These are phyloP conservation scores for Botia almorhae DNA, from an alignment of 2,797 vertebrate species.

Conservation along the genomic window DNA sequence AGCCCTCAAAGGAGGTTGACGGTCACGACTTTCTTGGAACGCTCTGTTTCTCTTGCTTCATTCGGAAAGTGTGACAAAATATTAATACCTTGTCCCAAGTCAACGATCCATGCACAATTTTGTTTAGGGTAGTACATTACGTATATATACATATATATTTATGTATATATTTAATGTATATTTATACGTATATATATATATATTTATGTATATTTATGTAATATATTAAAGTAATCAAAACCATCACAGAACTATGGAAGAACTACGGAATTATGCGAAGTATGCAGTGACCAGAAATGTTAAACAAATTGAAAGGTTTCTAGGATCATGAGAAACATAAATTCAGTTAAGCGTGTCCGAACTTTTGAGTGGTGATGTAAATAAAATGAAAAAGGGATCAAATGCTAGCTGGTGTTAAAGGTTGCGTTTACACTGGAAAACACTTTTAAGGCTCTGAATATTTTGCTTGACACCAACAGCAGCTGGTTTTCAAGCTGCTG, in stretches of 20 bases:
- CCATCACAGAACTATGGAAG: no score
- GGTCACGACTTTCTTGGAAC: conserved; percentile 51
- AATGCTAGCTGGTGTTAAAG: conserved; percentile 9
- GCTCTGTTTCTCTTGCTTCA: background rate
- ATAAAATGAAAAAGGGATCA: background rate
- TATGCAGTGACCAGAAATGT: background rate
- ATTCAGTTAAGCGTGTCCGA: background rate
- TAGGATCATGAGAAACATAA: conserved; percentile 4
- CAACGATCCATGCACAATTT: background rate
- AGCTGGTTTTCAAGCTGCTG: conserved; percentile 33
- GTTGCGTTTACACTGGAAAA: conserved; percentile 24
- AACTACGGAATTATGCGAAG: background rate
- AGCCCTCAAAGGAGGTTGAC: conserved; percentile 59
- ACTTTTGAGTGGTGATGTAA: background rate
- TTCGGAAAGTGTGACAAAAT: conserved; percentile 26
- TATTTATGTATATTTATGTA: no score
- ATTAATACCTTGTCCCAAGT: background rate
- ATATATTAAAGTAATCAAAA: no score
- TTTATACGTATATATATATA: no score
- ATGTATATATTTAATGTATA: no score
- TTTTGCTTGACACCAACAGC: conserved; percentile 20
- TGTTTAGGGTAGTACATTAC: background rate
- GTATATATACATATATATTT: no score
- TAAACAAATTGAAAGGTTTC: background rate
- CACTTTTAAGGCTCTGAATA: conserved; percentile 9